Base-by-base conservation (phyloP, 2,888 invertebrate genomes). In the Trimorus sp. region DNA sequence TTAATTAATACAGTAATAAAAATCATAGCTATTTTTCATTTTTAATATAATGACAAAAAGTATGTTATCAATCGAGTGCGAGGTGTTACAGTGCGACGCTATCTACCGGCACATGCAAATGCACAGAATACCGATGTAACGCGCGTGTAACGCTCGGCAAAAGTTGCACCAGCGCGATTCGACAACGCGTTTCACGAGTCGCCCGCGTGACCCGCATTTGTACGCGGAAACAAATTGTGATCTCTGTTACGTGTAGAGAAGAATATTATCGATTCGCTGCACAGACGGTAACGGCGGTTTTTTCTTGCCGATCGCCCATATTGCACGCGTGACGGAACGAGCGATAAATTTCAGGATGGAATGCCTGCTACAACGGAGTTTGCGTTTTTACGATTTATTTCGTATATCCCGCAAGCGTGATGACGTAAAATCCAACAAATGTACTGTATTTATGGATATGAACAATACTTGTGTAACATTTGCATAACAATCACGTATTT, bases 181-280 rank as follows among this genome's bases (percentile, higher is more conserved):
- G 84, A 86, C 76, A 80, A 60, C 79, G 86, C 85, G 85, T 83
- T 86, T 85, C 85, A 85, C 85, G 81, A 85, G 83, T 85, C 86
- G 85, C 84, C 84, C 85, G 83, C 85, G 80, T 85, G 85, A 84
- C 84, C 83, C 81, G 83, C 81, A 83, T 84, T 78, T 71, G 71
- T 78, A 78, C 78, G 66, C 78, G 70, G 78, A 71, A 78, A 78
- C 71, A 78, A 78, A 78, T 78, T 78, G 78, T 78, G 71, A 71
- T 71, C 71, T 73, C 66, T 71, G 78, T 73, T 79, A 79, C 78
- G 71, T 62, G 71, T 68, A 49, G 51, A 59, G 16, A 11, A 53
- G 59, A 71, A 79, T 79, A 71, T 71, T 65, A 63, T 56, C 66
- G 78, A 65, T 79, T 73, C 66, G 63, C 16, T 36, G 78, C 66